Conservation (phyloP, 2,888 invertebrate species). For the Pseudococcus jackbeardsleyi region DNA sequence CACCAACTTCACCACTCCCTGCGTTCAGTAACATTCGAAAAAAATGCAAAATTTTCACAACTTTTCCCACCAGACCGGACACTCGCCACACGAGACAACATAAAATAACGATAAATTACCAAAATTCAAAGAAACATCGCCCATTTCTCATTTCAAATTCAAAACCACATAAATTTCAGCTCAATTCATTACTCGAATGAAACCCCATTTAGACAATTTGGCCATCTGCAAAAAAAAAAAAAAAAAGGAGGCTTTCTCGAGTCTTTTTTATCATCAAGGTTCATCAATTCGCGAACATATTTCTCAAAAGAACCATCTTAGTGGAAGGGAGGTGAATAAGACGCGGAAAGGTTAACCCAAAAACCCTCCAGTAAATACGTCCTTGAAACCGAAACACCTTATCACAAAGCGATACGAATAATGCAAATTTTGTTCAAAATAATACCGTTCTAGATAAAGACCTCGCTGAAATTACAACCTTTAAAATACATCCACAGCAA, state of each 20-base stretch:
- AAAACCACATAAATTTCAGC: neutral
- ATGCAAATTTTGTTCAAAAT: slow-evolving; percentile 28
- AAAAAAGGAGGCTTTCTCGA: neutral
- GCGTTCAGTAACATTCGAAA: too few relatives aligned
- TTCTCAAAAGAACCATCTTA: neutral
- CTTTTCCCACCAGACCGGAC: neutral
- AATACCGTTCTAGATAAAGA: slow-evolving; percentile 11
- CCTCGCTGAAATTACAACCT: slow-evolving; percentile 28
- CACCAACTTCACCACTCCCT: too few relatives aligned
- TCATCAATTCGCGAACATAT: neutral
- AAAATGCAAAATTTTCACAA: neutral
- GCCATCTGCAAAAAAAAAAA: neutral
- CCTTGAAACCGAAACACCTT: slow-evolving; percentile 3
- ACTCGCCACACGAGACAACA: neutral
- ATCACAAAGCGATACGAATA: slow-evolving; percentile 20
- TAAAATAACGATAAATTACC: slow-evolving; percentile 14
- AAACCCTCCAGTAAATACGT: slow-evolving; percentile 4
- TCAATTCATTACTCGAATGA: too few relatives aligned
- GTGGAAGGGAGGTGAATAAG: neutral
- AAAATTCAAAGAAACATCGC: neutral
- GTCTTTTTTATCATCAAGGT: slow-evolving; percentile 1
- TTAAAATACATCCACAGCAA: neutral
- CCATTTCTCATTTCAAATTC: neutral
- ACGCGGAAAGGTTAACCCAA: neutral
- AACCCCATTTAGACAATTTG: neutral